Base-by-base conservation (phyloP, 23 tunicate species). In the Pegea sp. region DNA sequence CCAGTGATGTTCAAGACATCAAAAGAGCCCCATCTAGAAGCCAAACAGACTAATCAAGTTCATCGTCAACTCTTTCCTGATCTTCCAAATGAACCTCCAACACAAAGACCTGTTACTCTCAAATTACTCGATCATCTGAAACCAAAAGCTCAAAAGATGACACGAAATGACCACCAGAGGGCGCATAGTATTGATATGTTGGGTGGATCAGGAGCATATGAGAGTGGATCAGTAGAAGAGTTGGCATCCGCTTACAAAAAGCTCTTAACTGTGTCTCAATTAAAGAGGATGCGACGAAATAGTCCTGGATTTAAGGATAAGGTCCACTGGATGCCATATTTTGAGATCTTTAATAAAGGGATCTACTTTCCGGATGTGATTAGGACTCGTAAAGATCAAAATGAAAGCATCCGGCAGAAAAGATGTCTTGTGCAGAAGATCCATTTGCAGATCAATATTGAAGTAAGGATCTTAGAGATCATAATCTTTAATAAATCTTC, bases 331-430 rank as follows among this genome's bases (percentile, higher is more conserved):
- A 22, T 66, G 54, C 52, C 72, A 2, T 48, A 59, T n/a, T 59
- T 74, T 28, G 71, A 51, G 3, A 30, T 23, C 6, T 33, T 54
- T 6, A 3, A 59, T 8, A 50, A 59, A 5, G 84, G 84, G 28
- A 32, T 74, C 29, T 67, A 74, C 63, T 66, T 69, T 6, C 59
- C 67, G 5, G 64, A 53, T 6, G 42, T 74, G 5, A 42, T 74
- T 1, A 58, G 57, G 22, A 74, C 13, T 38, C 11, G 46, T 11
- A n/a, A n/a, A n/a, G n/a, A n/a, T n/a, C n/a, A n/a, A n/a, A n/a
- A n/a, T n/a, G n/a, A n/a, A n/a, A n/a, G n/a, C n/a, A n/a, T n/a
- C n/a, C n/a, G n/a, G n/a, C n/a, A n/a, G n/a, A n/a, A n/a, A n/a
- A n/a, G n/a, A n/a, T n/a, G n/a, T n/a, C n/a, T n/a, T n/a, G n/a